A percentile compares a stretch with the other conserved stretches of the same genome.
These are phyloP conservation scores for Phainopepla nitens DNA, from an alignment of 2,113 vertebrate species.

Conservation along the genomic window DNA sequence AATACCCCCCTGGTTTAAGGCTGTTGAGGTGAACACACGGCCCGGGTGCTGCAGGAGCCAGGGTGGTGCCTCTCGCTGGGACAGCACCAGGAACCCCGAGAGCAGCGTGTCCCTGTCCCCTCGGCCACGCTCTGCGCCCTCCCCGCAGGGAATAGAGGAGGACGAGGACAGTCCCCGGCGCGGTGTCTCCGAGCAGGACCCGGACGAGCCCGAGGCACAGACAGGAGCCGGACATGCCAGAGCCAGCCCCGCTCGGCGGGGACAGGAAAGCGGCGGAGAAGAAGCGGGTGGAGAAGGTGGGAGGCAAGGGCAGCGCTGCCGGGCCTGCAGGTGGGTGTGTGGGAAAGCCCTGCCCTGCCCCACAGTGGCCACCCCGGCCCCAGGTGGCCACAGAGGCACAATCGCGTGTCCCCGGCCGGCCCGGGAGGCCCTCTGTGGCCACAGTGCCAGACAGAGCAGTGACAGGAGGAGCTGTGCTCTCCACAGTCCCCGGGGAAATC, in stretches of 20 bases:
- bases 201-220: background rate
- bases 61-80: accelerated
- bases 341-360: background rate
- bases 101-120: background rate
- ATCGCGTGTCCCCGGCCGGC: accelerated
- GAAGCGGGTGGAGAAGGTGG: background rate
- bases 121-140: accelerated
- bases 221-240: constrained; percentile 38
- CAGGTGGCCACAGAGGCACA: background rate
- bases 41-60: background rate
- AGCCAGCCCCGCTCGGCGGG: background rate
- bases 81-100: accelerated
- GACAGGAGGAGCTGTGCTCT: background rate
- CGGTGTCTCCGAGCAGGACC: background rate
- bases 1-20: background rate
- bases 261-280: background rate
- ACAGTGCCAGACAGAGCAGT: accelerated
- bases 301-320: background rate
- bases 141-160: constrained; percentile 13
- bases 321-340: background rate
- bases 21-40: background rate
- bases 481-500: background rate
- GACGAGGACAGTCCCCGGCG: background rate
- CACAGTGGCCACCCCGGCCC: background rate
- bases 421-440: background rate